Conservation (phyloP, 1,140 invertebrate genomes). For the Ips typographus region DNA sequence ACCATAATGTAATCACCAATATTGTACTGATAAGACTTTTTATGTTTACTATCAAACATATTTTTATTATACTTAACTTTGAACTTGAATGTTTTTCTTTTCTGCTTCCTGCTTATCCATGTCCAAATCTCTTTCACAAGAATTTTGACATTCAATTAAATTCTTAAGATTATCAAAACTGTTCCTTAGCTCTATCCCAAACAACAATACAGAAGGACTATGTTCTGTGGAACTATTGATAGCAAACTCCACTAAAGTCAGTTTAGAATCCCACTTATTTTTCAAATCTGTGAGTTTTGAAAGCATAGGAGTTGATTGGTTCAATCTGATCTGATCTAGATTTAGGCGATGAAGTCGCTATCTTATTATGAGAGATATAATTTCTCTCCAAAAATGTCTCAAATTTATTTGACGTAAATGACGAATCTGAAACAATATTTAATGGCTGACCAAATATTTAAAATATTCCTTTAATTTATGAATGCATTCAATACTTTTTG, state of each 20-base stretch:
- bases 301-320: conserved; percentile 23
- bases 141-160: neutral
- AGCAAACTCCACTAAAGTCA: neutral
- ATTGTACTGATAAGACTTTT: neutral
- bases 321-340: conserved; percentile 43
- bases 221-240: neutral
- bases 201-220: neutral
- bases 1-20: neutral
- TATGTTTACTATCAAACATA: neutral
- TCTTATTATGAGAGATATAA: conserved; percentile 35
- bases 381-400: neutral
- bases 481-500: conserved; percentile 11
- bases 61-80: neutral
- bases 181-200: neutral
- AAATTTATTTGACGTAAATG: conserved; percentile 39
- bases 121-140: neutral
- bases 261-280: neutral
- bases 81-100: neutral
- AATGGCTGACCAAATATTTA: conserved; percentile 37
- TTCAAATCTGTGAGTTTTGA: conserved; percentile 1
- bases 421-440: conserved; percentile 37
- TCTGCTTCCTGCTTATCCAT: neutral
- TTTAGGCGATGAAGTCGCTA: conserved; percentile 42
- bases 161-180: neutral
- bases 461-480: conserved; percentile 32